phyloP scores from a whole-genome alignment of 2,888 invertebrate species.

The Coenonympha glycerion region DNA sequence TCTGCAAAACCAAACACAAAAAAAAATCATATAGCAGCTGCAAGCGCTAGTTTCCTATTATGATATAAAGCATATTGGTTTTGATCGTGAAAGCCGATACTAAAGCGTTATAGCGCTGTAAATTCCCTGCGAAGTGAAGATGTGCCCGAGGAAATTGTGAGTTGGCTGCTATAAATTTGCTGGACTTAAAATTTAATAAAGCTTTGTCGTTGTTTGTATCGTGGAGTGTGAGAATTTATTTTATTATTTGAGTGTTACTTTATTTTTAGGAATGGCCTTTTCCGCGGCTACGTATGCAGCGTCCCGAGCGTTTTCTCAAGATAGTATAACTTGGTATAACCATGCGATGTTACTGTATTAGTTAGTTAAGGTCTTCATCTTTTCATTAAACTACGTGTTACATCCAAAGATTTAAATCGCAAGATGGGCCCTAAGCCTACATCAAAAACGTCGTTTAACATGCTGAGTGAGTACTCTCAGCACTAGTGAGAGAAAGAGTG shows the following conservation, averaged over 20 bases:
- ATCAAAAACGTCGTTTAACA: too few species aligned
- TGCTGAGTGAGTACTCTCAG: too few species aligned
- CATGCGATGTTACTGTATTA: too few species aligned
- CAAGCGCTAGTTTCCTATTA: conserved; percentile 8
- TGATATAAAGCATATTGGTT: conserved; percentile 22
- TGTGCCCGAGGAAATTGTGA: conserved; percentile 18
- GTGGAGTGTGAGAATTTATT: conserved; percentile 5
- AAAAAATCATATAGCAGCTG: conserved; percentile 4
- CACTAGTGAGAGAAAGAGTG: too few species aligned
- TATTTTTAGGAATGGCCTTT: not conserved
- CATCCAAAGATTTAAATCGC: too few species aligned
- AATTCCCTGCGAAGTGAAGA: conserved; percentile 19
- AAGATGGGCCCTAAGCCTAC: too few species aligned
- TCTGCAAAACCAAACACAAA: not conserved
- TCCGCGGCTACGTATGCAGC: too few species aligned
- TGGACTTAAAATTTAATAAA: conserved; percentile 17
- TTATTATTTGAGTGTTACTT: not conserved
- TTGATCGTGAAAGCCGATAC: conserved; percentile 20
- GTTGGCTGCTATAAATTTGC: conserved; percentile 5
- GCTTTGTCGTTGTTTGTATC: conserved; percentile 10
- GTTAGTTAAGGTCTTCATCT: too few species aligned
- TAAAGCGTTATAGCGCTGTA: conserved; percentile 18
- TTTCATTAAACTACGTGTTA: not conserved
- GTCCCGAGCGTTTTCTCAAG: too few species aligned
- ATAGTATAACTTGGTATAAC: too few species aligned